These are phyloP conservation scores for Thereva nobilitata DNA, from an alignment of 2,888 invertebrate species.

Conservation along the genomic window DNA sequence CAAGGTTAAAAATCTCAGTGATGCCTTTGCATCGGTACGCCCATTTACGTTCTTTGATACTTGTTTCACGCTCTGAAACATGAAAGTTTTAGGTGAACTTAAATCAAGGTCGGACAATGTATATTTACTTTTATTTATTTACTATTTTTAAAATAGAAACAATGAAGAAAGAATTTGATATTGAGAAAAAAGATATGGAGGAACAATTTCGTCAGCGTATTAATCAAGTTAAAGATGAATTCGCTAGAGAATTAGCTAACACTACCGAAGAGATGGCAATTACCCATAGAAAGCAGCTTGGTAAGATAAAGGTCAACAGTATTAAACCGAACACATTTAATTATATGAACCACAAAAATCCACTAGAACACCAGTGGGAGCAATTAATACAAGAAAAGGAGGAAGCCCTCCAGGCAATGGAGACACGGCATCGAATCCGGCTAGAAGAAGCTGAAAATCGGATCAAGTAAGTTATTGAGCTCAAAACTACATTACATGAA, in stretches of 20 bases:
- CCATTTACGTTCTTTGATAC: no score
- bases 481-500: neutral
- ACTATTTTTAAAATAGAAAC: neutral
- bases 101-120: no score
- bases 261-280: constrained; percentile 67
- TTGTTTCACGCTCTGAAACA: no score
- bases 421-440: constrained; percentile 61
- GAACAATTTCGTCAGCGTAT: constrained; percentile 71
- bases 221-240: constrained; percentile 57
- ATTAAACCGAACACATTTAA: constrained; percentile 2
- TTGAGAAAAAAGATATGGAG: constrained; percentile 74
- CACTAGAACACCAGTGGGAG: constrained; percentile 61
- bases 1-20: no score
- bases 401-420: constrained; percentile 61
- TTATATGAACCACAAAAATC: constrained; percentile 7
- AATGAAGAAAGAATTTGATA: constrained; percentile 62
- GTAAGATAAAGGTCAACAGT: constrained; percentile 60
- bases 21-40: no score
- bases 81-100: no score
- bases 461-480: constrained; percentile 58
- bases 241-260: constrained; percentile 53
- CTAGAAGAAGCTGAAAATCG: constrained; percentile 55
- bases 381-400: constrained; percentile 63
- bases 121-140: no score
- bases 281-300: constrained; percentile 69